phyloP scores from a whole-genome alignment of 2,888 invertebrate genomes.

The Muscina levida region DNA sequence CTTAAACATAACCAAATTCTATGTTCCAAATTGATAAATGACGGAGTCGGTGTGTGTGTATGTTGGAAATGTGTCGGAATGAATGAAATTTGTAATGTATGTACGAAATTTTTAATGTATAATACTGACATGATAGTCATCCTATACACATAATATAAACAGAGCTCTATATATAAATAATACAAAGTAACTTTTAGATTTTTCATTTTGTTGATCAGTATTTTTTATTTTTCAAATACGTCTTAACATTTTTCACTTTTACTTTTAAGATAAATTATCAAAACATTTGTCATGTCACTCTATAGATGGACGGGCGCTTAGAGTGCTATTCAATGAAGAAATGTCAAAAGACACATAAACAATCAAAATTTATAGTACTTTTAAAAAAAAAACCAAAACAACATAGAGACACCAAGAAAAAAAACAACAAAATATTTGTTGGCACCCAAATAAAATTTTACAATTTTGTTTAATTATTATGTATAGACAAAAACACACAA shows the following conservation, averaged over 20 bases:
- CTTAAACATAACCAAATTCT: background rate
- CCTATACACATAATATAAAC: too few species aligned
- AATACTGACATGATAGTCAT: too few species aligned
- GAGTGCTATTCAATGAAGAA: too few species aligned
- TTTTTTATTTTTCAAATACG: too few species aligned
- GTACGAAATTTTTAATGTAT: background rate
- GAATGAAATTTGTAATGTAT: background rate
- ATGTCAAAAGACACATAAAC: background rate
- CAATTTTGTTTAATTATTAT: conserved; percentile 19
- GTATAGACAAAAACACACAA: conserved; percentile 10
- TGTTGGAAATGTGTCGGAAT: background rate
- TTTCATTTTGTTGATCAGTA: too few species aligned
- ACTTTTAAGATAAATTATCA: background rate
- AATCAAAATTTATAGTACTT: too few species aligned
- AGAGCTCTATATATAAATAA: too few species aligned
- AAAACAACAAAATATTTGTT: background rate
- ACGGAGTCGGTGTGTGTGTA: background rate
- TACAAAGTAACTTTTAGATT: too few species aligned
- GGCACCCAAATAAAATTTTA: conserved; percentile 48
- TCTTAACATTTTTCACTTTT: background rate
- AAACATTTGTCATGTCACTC: background rate
- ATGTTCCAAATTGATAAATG: conserved; percentile 8
- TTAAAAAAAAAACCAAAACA: too few species aligned
- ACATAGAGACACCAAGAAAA: background rate
- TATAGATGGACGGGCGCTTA: background rate